phyloP scores from a whole-genome alignment of 2,888 invertebrate species.

The Cylindroiulus punctatus region DNA sequence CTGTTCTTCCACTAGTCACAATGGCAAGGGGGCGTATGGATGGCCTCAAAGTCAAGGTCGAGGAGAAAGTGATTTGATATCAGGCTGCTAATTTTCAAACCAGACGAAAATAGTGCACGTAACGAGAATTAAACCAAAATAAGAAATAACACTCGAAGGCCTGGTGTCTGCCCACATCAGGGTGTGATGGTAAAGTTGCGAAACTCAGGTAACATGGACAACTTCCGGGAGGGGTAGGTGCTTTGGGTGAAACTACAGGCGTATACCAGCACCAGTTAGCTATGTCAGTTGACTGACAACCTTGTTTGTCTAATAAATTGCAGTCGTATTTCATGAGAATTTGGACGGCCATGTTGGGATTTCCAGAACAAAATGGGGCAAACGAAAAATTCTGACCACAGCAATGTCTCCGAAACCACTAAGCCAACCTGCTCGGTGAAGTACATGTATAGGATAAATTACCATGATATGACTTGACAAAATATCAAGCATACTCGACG shows the following conservation, averaged over 20 bases:
- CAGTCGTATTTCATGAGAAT: too few species aligned
- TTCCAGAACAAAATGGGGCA: background rate
- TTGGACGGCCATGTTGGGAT: background rate
- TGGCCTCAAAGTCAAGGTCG: constrained; percentile 14
- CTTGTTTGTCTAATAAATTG: background rate
- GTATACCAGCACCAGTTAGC: background rate
- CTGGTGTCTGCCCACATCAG: background rate
- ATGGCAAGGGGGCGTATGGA: background rate
- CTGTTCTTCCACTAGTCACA: background rate
- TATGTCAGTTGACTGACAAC: background rate
- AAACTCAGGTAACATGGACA: background rate
- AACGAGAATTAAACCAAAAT: background rate
- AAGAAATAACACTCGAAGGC: background rate
- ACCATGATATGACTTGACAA: too few species aligned
- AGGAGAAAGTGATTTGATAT: background rate
- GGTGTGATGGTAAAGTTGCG: background rate
- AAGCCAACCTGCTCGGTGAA: too few species aligned
- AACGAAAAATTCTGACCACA: too few species aligned
- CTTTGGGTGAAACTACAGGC: background rate
- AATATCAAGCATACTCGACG: too few species aligned
- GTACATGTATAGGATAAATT: too few species aligned
- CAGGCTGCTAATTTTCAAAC: background rate
- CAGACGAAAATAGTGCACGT: constrained; percentile 21
- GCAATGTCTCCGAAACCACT: too few species aligned
- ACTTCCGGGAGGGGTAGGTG: background rate